These are phyloP conservation scores for Galeruca laticollis DNA, from an alignment of 2,888 invertebrate species.

Conservation along the genomic window DNA sequence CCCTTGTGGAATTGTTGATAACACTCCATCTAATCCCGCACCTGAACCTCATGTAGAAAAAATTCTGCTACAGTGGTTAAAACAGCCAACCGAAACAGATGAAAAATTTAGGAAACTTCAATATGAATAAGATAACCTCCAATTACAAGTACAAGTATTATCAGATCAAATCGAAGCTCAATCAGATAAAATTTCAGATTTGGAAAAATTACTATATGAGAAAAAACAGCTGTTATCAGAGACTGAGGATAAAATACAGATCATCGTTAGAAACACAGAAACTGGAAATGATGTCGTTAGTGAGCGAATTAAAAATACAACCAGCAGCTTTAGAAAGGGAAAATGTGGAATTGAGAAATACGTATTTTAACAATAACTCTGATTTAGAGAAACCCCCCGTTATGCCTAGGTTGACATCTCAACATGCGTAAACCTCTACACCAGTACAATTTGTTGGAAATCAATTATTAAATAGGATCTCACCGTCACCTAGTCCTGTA, in stretches of 20 bases:
- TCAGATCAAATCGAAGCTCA: conserved; percentile 96
- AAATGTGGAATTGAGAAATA: conserved; percentile 79
- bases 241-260: conserved; percentile 87
- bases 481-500: conserved; percentile 68
- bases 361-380: conserved; percentile 61
- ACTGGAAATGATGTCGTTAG: conserved; percentile 90
- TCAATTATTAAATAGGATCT: conserved; percentile 61
- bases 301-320: conserved; percentile 91
- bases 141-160: conserved; percentile 89
- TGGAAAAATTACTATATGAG: conserved; percentile 85
- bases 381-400: conserved; percentile 61
- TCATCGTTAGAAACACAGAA: conserved; percentile 95
- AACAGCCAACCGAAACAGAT: conserved; percentile 76
- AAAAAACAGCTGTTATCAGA: conserved; percentile 83
- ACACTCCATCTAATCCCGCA: conserved; percentile 72
- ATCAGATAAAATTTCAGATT: conserved; percentile 89
- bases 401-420: conserved; percentile 63
- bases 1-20: conserved; percentile 75
- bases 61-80: conserved; percentile 77
- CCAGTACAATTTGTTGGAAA: conserved; percentile 63
- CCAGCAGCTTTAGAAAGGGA: conserved; percentile 90
- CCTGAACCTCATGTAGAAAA: conserved; percentile 77
- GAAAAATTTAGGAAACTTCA: conserved; percentile 88
- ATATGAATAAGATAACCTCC: conserved; percentile 88
- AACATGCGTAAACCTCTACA: conserved; percentile 65